These are phyloP conservation scores for Lacanobia oleracea DNA, from an alignment of 2,888 invertebrate species.

Conservation along the genomic window DNA sequence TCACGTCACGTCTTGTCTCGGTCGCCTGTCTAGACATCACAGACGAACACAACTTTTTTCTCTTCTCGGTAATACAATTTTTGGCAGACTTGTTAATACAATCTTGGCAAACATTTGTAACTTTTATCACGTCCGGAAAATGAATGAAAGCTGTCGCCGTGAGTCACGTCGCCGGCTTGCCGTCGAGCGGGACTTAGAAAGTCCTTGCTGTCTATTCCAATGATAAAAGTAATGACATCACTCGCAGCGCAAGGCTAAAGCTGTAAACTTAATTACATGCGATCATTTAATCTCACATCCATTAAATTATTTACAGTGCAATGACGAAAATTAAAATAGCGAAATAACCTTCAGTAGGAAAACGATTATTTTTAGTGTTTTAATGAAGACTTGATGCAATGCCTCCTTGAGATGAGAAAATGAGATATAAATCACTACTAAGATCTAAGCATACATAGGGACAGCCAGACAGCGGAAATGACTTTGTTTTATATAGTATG, in stretches of 20 bases:
- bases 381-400: slow-evolving; percentile 19
- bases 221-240: slow-evolving; percentile 67
- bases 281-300: slow-evolving; percentile 59
- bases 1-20: slow-evolving; percentile 83
- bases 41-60: slow-evolving; percentile 80
- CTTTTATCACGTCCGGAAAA: slow-evolving; percentile 85
- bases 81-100: slow-evolving; percentile 86
- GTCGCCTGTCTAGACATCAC: slow-evolving; percentile 84
- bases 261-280: slow-evolving; percentile 64
- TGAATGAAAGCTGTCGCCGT: slow-evolving; percentile 87
- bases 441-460: no score
- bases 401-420: neutral
- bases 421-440: slow-evolving; percentile 23
- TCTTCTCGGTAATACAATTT: slow-evolving; percentile 87
- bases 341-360: neutral
- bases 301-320: slow-evolving; percentile 30
- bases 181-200: slow-evolving; percentile 69
- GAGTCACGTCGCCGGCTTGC: slow-evolving; percentile 75
- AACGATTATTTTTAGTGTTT: slow-evolving; percentile 5
- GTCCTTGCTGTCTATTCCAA: slow-evolving; percentile 73
- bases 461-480: no score
- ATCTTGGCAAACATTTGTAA: slow-evolving; percentile 86
- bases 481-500: no score
- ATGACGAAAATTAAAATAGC: slow-evolving; percentile 13
- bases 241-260: slow-evolving; percentile 55